Conservation (phyloP, 23 tunicate species). For the Clavelina lepadiformis region DNA sequence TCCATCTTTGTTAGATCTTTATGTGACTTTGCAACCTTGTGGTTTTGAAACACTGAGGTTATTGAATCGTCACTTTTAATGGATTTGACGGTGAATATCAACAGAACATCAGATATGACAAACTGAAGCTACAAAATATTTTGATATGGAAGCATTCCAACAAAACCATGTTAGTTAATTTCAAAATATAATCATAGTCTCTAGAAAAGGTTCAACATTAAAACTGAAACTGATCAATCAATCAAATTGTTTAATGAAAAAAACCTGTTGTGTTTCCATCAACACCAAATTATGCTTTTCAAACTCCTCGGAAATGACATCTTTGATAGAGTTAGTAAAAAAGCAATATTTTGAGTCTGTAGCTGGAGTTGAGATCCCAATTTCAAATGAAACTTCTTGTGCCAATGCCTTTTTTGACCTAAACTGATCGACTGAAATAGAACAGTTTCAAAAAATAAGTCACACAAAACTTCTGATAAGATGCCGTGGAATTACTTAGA, state of each 20-base stretch:
- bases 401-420: too few relatives aligned
- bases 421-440: too few relatives aligned
- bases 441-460: too few relatives aligned
- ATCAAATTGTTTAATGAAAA: too few relatives aligned
- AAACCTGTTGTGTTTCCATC: conserved; percentile 43
- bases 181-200: too few relatives aligned
- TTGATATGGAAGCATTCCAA: too few relatives aligned
- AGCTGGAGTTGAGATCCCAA: conserved; percentile 37
- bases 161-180: too few relatives aligned
- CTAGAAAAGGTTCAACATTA: too few relatives aligned
- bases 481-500: too few relatives aligned
- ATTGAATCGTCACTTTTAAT: not conserved
- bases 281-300: conserved; percentile 1
- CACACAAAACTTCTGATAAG: too few relatives aligned
- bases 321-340: conserved; percentile 30
- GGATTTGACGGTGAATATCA: conserved; percentile 26
- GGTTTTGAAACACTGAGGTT: too few relatives aligned
- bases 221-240: too few relatives aligned
- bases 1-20: conserved; percentile 11
- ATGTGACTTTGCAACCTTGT: conserved; percentile 5
- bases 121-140: conserved; percentile 15
- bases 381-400: conserved; percentile 31
- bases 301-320: conserved; percentile 14
- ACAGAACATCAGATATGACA: conserved; percentile 15
- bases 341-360: conserved; percentile 6